These are phyloP conservation scores for Drosophila azteca DNA, from an alignment of 1,140 invertebrate species.

Conservation along the genomic window DNA sequence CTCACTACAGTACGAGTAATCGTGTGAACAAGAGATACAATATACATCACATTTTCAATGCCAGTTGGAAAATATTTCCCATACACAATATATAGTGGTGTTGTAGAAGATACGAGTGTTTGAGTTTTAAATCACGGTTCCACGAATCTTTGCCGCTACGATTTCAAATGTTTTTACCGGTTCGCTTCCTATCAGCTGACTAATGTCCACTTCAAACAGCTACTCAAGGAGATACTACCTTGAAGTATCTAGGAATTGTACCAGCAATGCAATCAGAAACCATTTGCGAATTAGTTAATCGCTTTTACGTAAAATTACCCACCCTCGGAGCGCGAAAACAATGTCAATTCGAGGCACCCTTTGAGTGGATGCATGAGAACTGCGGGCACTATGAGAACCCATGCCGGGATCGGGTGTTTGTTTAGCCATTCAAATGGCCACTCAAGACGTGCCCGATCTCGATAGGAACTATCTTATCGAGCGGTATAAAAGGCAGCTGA, in stretches of 20 bases:
- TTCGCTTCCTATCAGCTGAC: slow-evolving; percentile 16
- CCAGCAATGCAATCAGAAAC: slow-evolving; percentile 25
- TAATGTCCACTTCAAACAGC: slow-evolving; percentile 27
- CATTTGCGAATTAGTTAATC: slow-evolving; percentile 26
- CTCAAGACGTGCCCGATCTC: slow-evolving; percentile 40
- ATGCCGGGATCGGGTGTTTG: slow-evolving; percentile 40
- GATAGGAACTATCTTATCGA: slow-evolving; percentile 57
- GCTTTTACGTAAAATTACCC: slow-evolving; percentile 33
- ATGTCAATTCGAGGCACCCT: slow-evolving; percentile 31
- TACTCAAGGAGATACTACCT: slow-evolving; percentile 17
- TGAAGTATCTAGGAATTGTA: slow-evolving; percentile 16
- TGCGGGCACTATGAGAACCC: slow-evolving; percentile 28
- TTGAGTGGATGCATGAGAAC: slow-evolving; percentile 18
- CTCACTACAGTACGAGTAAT: not conserved
- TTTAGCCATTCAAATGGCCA: slow-evolving; percentile 57
- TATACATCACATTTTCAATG: slow-evolving; percentile 12
- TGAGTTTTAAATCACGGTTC: slow-evolving; percentile 5
- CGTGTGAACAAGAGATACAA: no score
- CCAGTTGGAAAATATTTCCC: slow-evolving; percentile 18
- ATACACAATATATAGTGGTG: no score
- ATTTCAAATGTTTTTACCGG: not conserved
- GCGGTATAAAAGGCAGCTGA: slow-evolving; percentile 47
- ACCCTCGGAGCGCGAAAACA: slow-evolving; percentile 40
- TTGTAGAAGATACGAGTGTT: not conserved
- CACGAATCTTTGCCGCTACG: not conserved